Base-by-base conservation (phyloP, 2,888 invertebrate genomes). In the Lasioglossum leucozonium region DNA sequence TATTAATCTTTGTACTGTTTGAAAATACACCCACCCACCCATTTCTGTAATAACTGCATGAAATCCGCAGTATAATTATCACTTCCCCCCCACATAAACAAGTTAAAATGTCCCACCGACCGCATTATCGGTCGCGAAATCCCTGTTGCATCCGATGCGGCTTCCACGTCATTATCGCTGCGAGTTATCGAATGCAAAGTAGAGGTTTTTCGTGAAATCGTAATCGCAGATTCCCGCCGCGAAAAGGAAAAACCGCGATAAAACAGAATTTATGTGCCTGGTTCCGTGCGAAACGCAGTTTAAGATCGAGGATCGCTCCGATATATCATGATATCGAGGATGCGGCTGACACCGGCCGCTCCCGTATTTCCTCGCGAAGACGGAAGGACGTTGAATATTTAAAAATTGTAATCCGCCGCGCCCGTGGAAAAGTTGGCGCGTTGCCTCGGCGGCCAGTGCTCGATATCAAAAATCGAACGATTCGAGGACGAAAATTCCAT, bases 391-490 rank as follows among this genome's bases (percentile, higher is more conserved):
- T 81, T 81, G 86, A 85, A 86, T 86, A 86, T 85, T 86, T 86
- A 85, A 86, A 86, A 85, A 86, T 84, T 84, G 85, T 86, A 86
- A 86, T 85, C 74, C 69, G 40, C 77, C 65, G 47, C 62, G 30
- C 74, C 44, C 40, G 47, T n/a, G 62, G 58, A 76, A 72, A 77
- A 72, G 76, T 67, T 79, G 85, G 84, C 84, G 72, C 85, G 67
- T 22, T 74, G 78, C 85, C 84, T 67, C 55, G 58, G 34, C 58
- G 26, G 42, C 40, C 72, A 30, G 44, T 40, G 30, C 75, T 81
- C 65, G 67, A 0, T 44, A 18, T 51, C 30, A 67, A 79, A 79
- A 85, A 82, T 79, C 86, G 79, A 81, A 85, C 72, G 37, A 71
- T 62, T 4, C 55, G 26, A 13, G 44, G 76, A 71, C 16, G n/a